Percentiles rank a stretch among this genome's conserved stretches.
Conservation (phyloP, 2,797 vertebrate species). For the Eulemur albifrons region DNA sequence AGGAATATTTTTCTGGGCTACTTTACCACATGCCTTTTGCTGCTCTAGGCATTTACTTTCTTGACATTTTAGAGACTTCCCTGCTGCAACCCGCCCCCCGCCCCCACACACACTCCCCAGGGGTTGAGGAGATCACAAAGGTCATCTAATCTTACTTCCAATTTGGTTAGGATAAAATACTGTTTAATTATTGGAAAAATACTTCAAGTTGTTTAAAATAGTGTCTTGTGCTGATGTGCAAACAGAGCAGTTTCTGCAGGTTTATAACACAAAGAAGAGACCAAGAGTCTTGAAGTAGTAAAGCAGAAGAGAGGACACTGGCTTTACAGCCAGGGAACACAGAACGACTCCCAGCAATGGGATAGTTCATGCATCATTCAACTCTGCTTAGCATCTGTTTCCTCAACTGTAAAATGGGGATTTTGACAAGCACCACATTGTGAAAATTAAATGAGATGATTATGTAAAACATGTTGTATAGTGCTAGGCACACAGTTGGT, state of each 20-base stretch:
- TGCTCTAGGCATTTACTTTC: neutral
- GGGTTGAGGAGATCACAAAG: neutral
- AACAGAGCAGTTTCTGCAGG: neutral
- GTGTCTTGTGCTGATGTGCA: neutral
- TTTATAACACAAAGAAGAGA: neutral
- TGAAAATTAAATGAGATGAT: neutral
- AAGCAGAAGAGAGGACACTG: neutral
- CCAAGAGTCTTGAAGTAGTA: neutral
- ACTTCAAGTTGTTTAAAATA: neutral
- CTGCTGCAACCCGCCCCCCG: fast-evolving
- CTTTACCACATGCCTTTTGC: neutral
- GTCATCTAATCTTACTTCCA: neutral
- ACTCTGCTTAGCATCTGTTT: neutral
- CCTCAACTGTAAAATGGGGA: neutral
- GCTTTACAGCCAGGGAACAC: too few relatives aligned
- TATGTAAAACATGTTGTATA: neutral
- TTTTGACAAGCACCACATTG: neutral
- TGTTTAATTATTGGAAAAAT: neutral
- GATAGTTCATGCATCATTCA: neutral
- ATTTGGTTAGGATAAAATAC: neutral
- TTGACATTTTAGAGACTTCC: neutral
- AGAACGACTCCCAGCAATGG: neutral
- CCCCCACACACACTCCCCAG: too few relatives aligned
- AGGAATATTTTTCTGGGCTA: neutral
- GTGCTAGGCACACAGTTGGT: neutral